Percentiles rank a stretch among this genome's conserved stretches.
These are phyloP conservation scores for Cinclus cinclus DNA, from an alignment of 2,113 vertebrate species.

Conservation along the genomic window DNA sequence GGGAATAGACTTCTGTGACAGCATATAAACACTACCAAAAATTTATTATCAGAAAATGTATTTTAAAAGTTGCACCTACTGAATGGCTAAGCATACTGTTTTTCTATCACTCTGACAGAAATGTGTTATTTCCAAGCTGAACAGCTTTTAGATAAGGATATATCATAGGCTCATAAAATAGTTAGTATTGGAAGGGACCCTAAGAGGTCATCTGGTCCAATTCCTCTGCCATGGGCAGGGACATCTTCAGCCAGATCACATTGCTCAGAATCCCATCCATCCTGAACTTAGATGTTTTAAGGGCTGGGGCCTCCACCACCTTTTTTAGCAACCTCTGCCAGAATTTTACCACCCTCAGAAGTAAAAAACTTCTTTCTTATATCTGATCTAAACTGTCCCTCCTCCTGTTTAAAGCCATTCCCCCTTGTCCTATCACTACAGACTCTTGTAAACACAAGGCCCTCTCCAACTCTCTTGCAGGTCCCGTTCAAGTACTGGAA, in stretches of 20 bases:
- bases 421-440: background rate
- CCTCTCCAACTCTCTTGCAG: background rate
- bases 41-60: slow-evolving; percentile 12
- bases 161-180: background rate
- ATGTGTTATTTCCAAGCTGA: background rate
- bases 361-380: background rate
- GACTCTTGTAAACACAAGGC: background rate
- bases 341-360: background rate
- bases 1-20: background rate
- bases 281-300: background rate
- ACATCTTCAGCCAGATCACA: background rate
- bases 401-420: background rate
- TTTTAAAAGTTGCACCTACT: slow-evolving; percentile 44
- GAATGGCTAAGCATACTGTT: slow-evolving; percentile 16
- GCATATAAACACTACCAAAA: slow-evolving; percentile 37
- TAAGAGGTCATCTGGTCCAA: background rate
- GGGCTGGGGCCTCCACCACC: background rate
- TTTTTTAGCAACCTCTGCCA: background rate
- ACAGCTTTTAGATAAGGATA: background rate
- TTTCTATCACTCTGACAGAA: slow-evolving; percentile 43
- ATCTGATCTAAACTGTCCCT: background rate
- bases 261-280: background rate
- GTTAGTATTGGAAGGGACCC: background rate
- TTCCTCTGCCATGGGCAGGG: background rate
- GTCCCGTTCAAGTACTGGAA: background rate